Percentiles rank a stretch among this genome's conserved stretches.
Evolutionary conservation across 2,113 vertebrate genomes (phyloP).

Genomic region (Eonycteris spelaea): DNA sequence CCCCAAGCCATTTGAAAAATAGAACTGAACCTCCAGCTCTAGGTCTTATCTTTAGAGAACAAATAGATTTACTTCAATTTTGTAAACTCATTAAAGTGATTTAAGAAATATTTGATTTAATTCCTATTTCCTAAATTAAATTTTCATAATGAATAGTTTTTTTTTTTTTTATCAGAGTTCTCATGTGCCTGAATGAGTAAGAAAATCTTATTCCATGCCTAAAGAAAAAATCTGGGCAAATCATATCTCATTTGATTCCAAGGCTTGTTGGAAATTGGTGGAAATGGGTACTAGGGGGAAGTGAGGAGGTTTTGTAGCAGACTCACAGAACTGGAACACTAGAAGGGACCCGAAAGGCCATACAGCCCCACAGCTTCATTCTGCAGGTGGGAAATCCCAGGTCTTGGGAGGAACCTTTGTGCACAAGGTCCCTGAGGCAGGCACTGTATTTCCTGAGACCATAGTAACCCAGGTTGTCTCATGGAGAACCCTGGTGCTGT

Average conservation of each 20-base stretch:
- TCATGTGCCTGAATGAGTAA: constrained; percentile 36
- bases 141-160: constrained; percentile 35
- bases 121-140: constrained; percentile 59
- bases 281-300: neutral
- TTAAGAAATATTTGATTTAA: constrained; percentile 68
- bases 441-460: neutral
- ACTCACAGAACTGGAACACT: neutral
- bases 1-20: constrained; percentile 63
- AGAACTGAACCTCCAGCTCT: constrained; percentile 33
- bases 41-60: constrained; percentile 52
- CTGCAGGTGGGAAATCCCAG: neutral
- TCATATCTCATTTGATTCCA: constrained; percentile 13
- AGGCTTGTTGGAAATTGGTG: neutral
- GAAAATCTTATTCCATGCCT: neutral
- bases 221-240: constrained; percentile 39
- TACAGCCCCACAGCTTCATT: neutral
- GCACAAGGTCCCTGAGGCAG: neutral
- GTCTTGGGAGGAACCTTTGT: neutral
- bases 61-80: constrained; percentile 65
- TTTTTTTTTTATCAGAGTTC: neutral
- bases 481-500: neutral
- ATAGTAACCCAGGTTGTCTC: neutral
- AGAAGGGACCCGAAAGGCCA: neutral
- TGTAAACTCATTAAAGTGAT: constrained; percentile 58
- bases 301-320: neutral